phyloP scores from a whole-genome alignment of 2,113 vertebrate species.

The Proteles cristata region DNA sequence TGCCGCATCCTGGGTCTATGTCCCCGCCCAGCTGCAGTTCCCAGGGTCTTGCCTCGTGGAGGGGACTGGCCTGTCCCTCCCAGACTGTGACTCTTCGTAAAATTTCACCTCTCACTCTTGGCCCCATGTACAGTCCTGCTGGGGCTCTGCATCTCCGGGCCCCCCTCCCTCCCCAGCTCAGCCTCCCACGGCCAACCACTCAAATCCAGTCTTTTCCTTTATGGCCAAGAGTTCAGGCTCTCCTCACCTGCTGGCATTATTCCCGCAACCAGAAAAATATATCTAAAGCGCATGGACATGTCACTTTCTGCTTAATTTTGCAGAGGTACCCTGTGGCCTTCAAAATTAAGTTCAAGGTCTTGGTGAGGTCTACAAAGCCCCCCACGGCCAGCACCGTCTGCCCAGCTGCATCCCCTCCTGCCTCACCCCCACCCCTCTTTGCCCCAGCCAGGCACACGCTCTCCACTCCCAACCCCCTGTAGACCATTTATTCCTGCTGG shows the following conservation, averaged over 20 bases:
- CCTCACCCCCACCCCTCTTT: not conserved
- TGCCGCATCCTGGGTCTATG: not conserved
- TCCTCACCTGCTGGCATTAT: not conserved
- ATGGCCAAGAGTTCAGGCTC: too few relatives aligned
- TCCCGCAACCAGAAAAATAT: not conserved
- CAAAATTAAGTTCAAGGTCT: not conserved
- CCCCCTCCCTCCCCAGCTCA: not conserved
- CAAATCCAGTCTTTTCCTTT: not conserved
- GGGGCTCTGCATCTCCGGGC: not conserved
- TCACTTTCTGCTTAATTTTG: not conserved
- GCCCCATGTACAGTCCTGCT: rapidly evolving
- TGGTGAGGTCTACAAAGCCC: not conserved
- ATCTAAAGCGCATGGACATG: not conserved
- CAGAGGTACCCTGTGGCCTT: not conserved
- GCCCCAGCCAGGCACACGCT: not conserved
- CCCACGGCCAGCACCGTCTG: not conserved
- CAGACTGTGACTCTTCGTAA: not conserved
- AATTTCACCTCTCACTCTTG: not conserved
- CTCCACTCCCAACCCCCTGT: not conserved
- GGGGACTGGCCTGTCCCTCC: too few relatives aligned
- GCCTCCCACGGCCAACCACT: rapidly evolving
- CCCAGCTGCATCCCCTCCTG: not conserved
- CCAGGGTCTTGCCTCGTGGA: not conserved
- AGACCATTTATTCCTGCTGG: not conserved
- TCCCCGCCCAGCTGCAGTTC: not conserved